Percentiles rank a stretch among this genome's conserved stretches.
Evolutionary conservation across 1,140 invertebrate genomes (phyloP).

Genomic region (Aethina tumida): DNA sequence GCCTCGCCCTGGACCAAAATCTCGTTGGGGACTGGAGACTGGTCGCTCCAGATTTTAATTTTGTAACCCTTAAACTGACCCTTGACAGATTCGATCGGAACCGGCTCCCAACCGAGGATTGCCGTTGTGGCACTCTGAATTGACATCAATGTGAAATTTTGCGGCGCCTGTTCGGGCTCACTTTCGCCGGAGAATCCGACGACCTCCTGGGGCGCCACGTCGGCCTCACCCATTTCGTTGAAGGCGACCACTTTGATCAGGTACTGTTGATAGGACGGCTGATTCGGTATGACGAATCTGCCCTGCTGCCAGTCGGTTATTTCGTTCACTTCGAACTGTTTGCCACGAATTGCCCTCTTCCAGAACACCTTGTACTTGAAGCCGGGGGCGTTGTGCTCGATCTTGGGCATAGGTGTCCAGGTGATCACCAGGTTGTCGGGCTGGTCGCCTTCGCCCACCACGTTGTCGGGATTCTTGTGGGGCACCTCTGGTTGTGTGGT

Average conservation of each 20-base stretch:
- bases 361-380: slow-evolving; percentile 89
- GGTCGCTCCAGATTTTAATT: slow-evolving; percentile 89
- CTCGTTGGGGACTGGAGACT: slow-evolving; percentile 49
- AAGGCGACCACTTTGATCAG: slow-evolving; percentile 85
- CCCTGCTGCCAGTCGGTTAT: slow-evolving; percentile 67
- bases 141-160: slow-evolving; percentile 71
- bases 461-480: slow-evolving; percentile 90
- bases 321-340: slow-evolving; percentile 60
- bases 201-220: slow-evolving; percentile 68
- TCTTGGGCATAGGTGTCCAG: slow-evolving; percentile 90
- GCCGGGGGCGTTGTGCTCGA: slow-evolving; percentile 90
- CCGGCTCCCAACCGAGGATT: slow-evolving; percentile 74
- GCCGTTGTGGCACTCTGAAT: slow-evolving; percentile 66
- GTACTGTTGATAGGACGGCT: slow-evolving; percentile 87
- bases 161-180: slow-evolving; percentile 66
- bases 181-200: slow-evolving; percentile 94
- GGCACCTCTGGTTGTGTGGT: slow-evolving; percentile 82
- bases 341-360: slow-evolving; percentile 66
- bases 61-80: slow-evolving; percentile 96
- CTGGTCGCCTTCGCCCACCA: slow-evolving; percentile 77
- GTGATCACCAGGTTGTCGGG: slow-evolving; percentile 87
- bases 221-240: slow-evolving; percentile 82
- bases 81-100: slow-evolving; percentile 60
- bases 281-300: slow-evolving; percentile 61
- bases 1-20: slow-evolving; percentile 67